Conservation (phyloP, 2,888 invertebrate species). For the Papilio gigon region DNA sequence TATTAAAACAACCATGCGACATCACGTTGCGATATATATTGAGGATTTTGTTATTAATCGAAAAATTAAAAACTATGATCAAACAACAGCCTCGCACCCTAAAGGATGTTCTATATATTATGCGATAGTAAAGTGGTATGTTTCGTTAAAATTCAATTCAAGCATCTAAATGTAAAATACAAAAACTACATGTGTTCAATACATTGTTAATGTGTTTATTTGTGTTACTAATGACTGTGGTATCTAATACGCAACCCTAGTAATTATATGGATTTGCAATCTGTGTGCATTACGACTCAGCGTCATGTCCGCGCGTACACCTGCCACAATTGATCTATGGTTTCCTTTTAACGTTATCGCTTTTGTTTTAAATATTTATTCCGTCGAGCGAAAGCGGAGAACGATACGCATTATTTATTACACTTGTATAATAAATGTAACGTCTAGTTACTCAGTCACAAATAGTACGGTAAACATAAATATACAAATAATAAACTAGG, state of each 20-base stretch:
- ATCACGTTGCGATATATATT: no score
- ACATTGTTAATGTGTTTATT: slow-evolving; percentile 1
- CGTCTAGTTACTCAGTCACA: neutral
- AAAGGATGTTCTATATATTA: no score
- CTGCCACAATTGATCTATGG: slow-evolving; percentile 1
- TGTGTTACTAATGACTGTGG: neutral
- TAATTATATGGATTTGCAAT: slow-evolving; percentile 1
- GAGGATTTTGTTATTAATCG: no score
- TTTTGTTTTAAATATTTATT: slow-evolving; percentile 4
- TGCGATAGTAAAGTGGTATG: no score
- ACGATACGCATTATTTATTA: neutral
- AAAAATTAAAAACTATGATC: no score
- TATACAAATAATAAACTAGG: neutral
- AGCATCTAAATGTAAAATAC: neutral
- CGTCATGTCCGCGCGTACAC: neutral
- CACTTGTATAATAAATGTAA: neutral
- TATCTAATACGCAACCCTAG: neutral
- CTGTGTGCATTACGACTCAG: neutral
- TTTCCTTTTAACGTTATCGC: neutral
- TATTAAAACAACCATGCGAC: no score
- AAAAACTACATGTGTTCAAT: neutral
- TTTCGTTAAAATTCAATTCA: neutral
- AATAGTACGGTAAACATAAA: neutral
- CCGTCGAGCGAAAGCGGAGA: neutral
- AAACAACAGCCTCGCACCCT: no score